Conservation (phyloP, 1,140 invertebrate genomes). For the Scaptomyza montana region DNA sequence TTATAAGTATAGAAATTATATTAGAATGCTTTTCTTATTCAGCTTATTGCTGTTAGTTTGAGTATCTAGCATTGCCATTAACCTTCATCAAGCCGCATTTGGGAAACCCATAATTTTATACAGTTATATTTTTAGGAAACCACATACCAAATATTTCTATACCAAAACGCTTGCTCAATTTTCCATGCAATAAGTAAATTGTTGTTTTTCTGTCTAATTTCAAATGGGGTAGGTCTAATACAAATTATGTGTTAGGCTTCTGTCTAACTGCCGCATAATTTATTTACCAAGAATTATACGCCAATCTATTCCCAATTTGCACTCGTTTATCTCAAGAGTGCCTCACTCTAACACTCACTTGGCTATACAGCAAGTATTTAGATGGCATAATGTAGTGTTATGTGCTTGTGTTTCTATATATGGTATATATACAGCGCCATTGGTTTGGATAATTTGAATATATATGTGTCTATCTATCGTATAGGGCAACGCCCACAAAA, state of each 20-base stretch:
- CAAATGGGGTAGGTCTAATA: background rate
- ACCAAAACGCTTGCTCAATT: background rate
- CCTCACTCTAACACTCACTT: constrained; percentile 6
- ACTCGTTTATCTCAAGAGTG: constrained; percentile 18
- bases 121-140: too few species aligned
- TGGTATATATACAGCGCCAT: constrained; percentile 13
- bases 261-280: constrained; percentile 11
- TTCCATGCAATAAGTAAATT: background rate
- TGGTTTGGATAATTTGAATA: constrained; percentile 56
- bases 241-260: background rate
- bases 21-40: too few species aligned
- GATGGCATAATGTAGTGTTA: too few species aligned
- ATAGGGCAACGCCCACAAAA: constrained; percentile 64
- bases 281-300: constrained; percentile 35
- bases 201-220: background rate
- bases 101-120: too few species aligned
- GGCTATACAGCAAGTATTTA: too few species aligned
- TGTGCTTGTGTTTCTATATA: too few species aligned
- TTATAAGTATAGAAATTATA: too few species aligned
- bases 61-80: too few species aligned
- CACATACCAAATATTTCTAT: too few species aligned
- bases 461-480: too few species aligned
- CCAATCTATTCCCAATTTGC: constrained; percentile 42
- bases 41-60: too few species aligned
- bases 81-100: too few species aligned